Percentiles rank a stretch among this genome's conserved stretches.
Conservation (phyloP, 2,797 vertebrate genomes). For the Scleropages formosus region DNA sequence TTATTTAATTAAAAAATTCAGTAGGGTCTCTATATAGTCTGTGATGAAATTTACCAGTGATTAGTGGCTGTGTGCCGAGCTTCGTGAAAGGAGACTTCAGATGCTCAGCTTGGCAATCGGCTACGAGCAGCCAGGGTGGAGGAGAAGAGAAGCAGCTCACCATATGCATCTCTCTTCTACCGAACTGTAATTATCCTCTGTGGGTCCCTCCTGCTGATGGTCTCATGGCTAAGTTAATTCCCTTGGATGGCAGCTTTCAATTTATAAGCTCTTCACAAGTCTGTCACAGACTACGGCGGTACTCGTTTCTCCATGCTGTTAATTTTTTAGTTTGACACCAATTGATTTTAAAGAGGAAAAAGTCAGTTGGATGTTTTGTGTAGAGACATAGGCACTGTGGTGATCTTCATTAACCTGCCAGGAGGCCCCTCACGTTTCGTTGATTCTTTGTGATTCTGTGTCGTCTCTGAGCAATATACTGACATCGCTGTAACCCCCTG, state of each 20-base stretch:
- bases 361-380: neutral
- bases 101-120: neutral
- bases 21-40: slow-evolving; percentile 1
- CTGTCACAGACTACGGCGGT: neutral
- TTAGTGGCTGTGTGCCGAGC: neutral
- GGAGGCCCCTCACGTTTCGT: no score
- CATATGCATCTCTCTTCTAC: neutral
- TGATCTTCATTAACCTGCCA: no score
- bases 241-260: neutral
- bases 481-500: no score
- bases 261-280: neutral
- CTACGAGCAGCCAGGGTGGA: neutral
- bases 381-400: no score
- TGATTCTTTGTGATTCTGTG: no score
- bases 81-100: neutral
- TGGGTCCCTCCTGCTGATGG: neutral
- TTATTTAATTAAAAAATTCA: slow-evolving; percentile 15
- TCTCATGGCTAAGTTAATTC: slow-evolving; percentile 25
- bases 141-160: neutral
- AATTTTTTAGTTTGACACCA: neutral
- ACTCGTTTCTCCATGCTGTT: neutral
- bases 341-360: neutral
- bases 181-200: slow-evolving; percentile 1
- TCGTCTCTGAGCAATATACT: no score
- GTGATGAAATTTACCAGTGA: slow-evolving; percentile 33